Evolutionary conservation across 2,797 vertebrate genomes (phyloP).

Genomic region (Podarcis lilfordi): DNA sequence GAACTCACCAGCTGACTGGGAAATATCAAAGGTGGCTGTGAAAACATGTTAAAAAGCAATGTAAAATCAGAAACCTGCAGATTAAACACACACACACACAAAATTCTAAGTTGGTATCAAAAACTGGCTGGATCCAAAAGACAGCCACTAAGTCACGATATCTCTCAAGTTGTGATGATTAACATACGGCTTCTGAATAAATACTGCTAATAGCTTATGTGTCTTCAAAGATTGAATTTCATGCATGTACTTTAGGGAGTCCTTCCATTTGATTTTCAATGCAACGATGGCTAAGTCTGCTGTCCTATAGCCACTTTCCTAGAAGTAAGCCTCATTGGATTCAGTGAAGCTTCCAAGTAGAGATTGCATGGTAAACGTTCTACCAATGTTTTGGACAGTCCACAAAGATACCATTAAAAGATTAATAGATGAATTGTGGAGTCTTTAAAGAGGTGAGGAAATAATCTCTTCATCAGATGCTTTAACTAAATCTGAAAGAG

Average conservation of each 20-base stretch:
- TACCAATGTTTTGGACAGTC: slow-evolving; percentile 43
- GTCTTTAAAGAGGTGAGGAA: slow-evolving; percentile 6
- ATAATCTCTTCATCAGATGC: slow-evolving; percentile 51
- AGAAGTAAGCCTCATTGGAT: background rate
- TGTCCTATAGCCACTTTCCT: background rate
- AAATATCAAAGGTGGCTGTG: background rate
- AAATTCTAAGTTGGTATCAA: background rate
- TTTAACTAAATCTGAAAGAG: slow-evolving; percentile 45
- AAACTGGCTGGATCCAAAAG: background rate
- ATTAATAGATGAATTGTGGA: slow-evolving; percentile 10
- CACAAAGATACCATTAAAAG: slow-evolving; percentile 27
- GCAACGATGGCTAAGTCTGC: slow-evolving; percentile 1
- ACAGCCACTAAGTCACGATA: background rate
- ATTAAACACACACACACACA: no score
- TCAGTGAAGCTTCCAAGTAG: background rate
- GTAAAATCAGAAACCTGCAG: background rate
- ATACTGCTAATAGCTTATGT: background rate
- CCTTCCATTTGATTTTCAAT: slow-evolving; percentile 77
- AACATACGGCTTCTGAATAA: background rate
- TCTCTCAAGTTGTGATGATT: background rate
- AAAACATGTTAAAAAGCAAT: background rate
- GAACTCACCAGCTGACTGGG: background rate
- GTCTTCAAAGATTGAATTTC: slow-evolving; percentile 24
- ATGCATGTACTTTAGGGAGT: slow-evolving; percentile 58
- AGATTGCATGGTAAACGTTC: slow-evolving; percentile 27